Evolutionary conservation across 2,888 invertebrate species (phyloP).

Genomic region (Synergus laeviventris): DNA sequence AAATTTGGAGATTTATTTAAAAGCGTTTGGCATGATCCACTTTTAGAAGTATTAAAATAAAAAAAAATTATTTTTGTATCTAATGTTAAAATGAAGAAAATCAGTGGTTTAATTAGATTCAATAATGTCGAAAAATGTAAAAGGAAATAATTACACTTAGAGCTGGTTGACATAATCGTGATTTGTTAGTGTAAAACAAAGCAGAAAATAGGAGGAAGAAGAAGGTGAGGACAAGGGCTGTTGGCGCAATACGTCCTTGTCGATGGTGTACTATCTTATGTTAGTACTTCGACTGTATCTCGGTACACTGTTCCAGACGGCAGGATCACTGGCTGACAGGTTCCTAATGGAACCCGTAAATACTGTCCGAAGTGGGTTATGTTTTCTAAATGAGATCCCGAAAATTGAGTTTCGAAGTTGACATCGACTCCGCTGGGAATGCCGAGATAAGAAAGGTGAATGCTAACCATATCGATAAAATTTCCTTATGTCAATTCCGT

Average conservation of each 20-base stretch:
- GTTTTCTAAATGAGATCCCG: conserved; percentile 75
- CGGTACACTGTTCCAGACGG: conserved; percentile 60
- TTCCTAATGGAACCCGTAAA: conserved; percentile 76
- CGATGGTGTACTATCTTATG: conserved; percentile 34
- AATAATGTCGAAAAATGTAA: not conserved
- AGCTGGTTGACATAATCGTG: not conserved
- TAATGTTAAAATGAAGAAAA: too few species aligned
- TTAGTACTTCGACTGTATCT: conserved; percentile 48
- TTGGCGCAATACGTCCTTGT: conserved; percentile 12
- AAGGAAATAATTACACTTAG: not conserved
- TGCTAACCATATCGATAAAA: conserved; percentile 37
- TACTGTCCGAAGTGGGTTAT: conserved; percentile 73
- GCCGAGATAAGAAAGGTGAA: conserved; percentile 33
- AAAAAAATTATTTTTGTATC: too few species aligned
- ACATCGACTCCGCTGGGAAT: conserved; percentile 46
- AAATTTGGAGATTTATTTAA: too few species aligned
- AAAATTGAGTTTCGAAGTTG: conserved; percentile 72
- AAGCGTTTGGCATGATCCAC: too few species aligned
- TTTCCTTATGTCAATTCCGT: conserved; percentile 23
- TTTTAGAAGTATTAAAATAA: too few species aligned
- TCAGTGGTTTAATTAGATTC: too few species aligned
- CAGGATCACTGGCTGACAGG: conserved; percentile 74
- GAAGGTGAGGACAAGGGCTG: not conserved
- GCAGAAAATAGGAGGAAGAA: not conserved
- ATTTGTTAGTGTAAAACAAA: not conserved